Base-by-base conservation (phyloP, 2,888 invertebrate species). In the Erebia palarica region DNA sequence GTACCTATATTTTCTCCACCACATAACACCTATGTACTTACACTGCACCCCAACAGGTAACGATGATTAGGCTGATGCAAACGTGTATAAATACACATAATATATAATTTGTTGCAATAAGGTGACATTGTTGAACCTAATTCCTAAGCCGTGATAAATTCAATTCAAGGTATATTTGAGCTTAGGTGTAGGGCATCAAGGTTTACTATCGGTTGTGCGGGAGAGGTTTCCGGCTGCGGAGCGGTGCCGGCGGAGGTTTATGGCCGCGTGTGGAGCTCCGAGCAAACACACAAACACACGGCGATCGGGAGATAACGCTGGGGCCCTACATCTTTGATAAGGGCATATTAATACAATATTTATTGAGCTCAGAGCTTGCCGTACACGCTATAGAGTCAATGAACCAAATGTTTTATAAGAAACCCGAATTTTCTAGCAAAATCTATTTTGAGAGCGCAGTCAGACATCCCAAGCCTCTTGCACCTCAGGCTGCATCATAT, bases 281-380 rank as follows among this genome's bases (percentile, higher is more conserved):
- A 63, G 63, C 63, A 63, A 63, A 63, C 63, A 63, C 21, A 18
- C 47, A 21, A n/a, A 60, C 47, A 21, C 63, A 21, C 80, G 76
- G 78, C 75, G 80, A 78, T 80, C 76, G 75, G 72, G 75, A 78
- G 82, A 82, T 82, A 83, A 81, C 80, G 74, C 76, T 68, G 78
- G 78, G 76, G 78, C 79, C 78, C 79, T 77, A 78, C 78, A 76
- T 78, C 77, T 76, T 74, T 78, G 82, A 82, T 82, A 82, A 81
- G 78, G 75, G 74, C 75, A 75, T 82, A 79, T 79, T 80, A 77
- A 78, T 79, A 78, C 73, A 76, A 78, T 77, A 76, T 79, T 78
- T 79, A 77, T 76, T 75, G 76, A 71, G 73, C 75, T 73, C 67
- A 21, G 68, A 36, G 70, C 70, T 49, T 44, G 66, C 65, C 66